Evolutionary conservation across 1,140 invertebrate species (phyloP).

Genomic region (Phocides pigmalion): DNA sequence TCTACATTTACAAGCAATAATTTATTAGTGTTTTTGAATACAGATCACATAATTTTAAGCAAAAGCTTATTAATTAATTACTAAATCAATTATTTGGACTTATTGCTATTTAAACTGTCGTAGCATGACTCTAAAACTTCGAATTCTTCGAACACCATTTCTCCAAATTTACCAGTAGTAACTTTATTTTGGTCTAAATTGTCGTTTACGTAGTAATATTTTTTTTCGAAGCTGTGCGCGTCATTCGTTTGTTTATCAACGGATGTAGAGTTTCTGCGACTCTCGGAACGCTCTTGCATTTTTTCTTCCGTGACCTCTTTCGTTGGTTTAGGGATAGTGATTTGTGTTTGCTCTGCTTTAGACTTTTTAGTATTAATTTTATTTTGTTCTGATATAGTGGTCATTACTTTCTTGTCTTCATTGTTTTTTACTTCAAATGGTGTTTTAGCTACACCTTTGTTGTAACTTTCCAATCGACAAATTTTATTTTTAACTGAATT

Average conservation of each 20-base stretch:
- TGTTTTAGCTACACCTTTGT: constrained; percentile 74
- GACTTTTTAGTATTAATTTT: constrained; percentile 28
- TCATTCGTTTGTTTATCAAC: constrained; percentile 60
- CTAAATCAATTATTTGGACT: constrained; percentile 66
- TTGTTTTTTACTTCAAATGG: constrained; percentile 71
- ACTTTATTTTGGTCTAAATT: constrained; percentile 80
- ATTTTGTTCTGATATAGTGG: constrained; percentile 39
- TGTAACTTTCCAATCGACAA: constrained; percentile 80
- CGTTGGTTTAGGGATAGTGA: background rate
- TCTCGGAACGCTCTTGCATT: constrained; percentile 40
- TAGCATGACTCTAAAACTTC: constrained; percentile 87
- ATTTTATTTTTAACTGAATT: constrained; percentile 83
- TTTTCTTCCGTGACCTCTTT: constrained; percentile 51
- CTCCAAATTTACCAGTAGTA: constrained; percentile 86
- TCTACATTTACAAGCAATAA: constrained; percentile 76
- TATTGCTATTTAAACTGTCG: constrained; percentile 85
- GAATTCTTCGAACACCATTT: constrained; percentile 93
- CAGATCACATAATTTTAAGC: constrained; percentile 76
- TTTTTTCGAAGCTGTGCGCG: constrained; percentile 73
- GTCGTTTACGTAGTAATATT: constrained; percentile 80
- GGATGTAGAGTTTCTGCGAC: constrained; percentile 37
- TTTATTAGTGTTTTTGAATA: constrained; percentile 70
- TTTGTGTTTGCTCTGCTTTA: constrained; percentile 4
- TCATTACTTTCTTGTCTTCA: constrained; percentile 54
- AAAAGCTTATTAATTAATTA: constrained; percentile 53